Conservation (phyloP, 2,113 vertebrate genomes). For the Cyprinodon brontotheroides region DNA sequence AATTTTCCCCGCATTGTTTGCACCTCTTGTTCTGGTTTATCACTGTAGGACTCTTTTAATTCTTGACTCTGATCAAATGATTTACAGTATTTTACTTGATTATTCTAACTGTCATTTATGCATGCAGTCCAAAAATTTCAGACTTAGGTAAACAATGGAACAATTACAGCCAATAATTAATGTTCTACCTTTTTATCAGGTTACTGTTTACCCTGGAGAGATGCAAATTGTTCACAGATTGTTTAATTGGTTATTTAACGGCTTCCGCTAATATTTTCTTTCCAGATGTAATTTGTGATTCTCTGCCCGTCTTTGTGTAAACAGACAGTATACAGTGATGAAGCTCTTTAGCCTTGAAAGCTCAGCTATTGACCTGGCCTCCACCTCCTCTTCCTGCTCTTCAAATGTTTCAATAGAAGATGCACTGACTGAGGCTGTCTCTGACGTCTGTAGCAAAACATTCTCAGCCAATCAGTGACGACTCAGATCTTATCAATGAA, state of each 20-base stretch:
- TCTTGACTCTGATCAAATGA: neutral
- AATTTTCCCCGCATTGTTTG: neutral
- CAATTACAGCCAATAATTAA: neutral
- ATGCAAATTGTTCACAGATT: conserved; percentile 10
- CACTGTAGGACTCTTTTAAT: neutral
- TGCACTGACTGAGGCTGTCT: conserved; percentile 38
- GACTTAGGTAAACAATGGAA: conserved; percentile 10
- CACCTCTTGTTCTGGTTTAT: neutral
- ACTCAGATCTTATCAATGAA: conserved; percentile 33
- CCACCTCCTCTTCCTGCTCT: conserved; percentile 62
- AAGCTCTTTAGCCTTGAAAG: conserved; percentile 54
- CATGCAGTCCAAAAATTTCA: neutral
- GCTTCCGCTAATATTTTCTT: neutral
- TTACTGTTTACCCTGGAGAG: neutral
- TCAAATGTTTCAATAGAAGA: conserved; percentile 35
- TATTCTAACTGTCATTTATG: neutral
- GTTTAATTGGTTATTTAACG: neutral
- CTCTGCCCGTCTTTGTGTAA: conserved; percentile 6
- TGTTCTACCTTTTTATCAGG: neutral
- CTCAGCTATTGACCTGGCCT: conserved; percentile 38
- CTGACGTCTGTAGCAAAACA: conserved; percentile 56
- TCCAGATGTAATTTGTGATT: conserved; percentile 7
- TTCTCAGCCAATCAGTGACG: conserved; percentile 13
- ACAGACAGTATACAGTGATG: conserved; percentile 23
- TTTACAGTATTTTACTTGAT: neutral